Conservation (phyloP, 2,888 invertebrate species). For the Antheraea assamensis region DNA sequence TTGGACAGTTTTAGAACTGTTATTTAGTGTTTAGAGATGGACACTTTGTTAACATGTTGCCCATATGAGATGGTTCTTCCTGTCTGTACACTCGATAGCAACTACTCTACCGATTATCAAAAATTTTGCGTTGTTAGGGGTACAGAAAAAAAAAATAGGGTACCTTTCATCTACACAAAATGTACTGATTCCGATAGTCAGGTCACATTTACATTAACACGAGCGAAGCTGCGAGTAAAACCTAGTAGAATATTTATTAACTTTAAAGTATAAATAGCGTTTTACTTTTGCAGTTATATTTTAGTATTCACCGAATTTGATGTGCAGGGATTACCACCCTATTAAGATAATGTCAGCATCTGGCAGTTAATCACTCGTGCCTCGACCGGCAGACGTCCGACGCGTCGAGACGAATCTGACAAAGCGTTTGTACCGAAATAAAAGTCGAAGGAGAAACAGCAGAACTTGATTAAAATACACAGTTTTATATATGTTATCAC, state of each 20-base stretch:
- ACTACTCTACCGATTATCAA: too few relatives aligned
- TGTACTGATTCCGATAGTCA: too few relatives aligned
- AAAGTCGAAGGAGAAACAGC: not conserved
- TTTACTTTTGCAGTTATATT: not conserved
- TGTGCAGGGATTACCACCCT: conserved; percentile 9
- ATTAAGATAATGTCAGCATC: conserved; percentile 4
- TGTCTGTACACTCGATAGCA: too few relatives aligned
- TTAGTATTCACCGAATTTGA: not conserved
- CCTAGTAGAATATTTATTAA: not conserved
- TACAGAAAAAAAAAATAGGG: too few relatives aligned
- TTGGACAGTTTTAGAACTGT: too few relatives aligned
- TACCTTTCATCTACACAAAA: too few relatives aligned
- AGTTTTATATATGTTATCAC: not conserved
- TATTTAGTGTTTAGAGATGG: too few relatives aligned
- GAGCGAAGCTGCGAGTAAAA: too few relatives aligned
- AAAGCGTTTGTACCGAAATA: not conserved
- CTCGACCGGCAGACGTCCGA: not conserved
- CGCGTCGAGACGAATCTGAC: not conserved
- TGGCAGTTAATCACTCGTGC: conserved; percentile 4
- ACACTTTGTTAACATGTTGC: too few relatives aligned
- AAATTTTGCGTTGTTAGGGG: too few relatives aligned
- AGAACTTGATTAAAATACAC: not conserved
- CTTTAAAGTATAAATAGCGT: not conserved
- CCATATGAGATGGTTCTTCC: too few relatives aligned
- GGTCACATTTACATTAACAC: too few relatives aligned